Percentiles rank a stretch among this genome's conserved stretches.
These are phyloP conservation scores for Hyla sarda DNA, from an alignment of 2,113 vertebrate species.

Conservation along the genomic window DNA sequence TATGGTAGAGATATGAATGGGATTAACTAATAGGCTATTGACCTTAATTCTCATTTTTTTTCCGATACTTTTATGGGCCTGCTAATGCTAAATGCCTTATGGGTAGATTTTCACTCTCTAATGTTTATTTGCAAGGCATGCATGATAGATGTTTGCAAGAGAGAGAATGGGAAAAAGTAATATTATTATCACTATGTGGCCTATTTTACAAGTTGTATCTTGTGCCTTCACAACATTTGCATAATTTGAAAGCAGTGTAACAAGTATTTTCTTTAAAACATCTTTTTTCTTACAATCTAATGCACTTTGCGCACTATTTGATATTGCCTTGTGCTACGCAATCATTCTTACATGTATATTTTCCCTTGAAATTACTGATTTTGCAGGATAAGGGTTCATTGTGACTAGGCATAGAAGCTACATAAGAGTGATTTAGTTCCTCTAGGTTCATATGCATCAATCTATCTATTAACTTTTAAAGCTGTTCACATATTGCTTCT, in stretches of 20 bases:
- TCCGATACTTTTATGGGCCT: slow-evolving; percentile 25
- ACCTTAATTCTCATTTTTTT: slow-evolving; percentile 50
- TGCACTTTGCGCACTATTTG: not conserved
- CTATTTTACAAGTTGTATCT: not conserved
- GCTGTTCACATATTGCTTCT: slow-evolving; percentile 24
- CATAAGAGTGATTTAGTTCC: slow-evolving; percentile 42
- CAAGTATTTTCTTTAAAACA: not conserved
- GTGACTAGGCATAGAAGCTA: slow-evolving; percentile 34
- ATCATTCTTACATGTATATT: slow-evolving; percentile 19
- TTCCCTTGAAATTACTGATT: slow-evolving; percentile 37
- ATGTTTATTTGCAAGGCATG: no score
- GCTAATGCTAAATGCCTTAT: slow-evolving; percentile 35
- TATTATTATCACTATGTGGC: not conserved
- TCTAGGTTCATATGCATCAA: slow-evolving; percentile 38
- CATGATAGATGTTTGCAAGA: not conserved
- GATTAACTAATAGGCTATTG: slow-evolving; percentile 60
- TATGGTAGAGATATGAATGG: slow-evolving; percentile 52
- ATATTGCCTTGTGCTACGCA: not conserved
- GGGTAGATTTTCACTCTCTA: not conserved
- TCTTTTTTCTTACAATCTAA: not conserved
- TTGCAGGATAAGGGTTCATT: slow-evolving; percentile 31
- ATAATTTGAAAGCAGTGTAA: not conserved
- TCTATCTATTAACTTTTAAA: slow-evolving; percentile 46
- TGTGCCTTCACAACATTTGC: not conserved
- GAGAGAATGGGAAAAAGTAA: not conserved